Conservation (phyloP, 2,888 invertebrate species). For the Entomobrya proxima region DNA sequence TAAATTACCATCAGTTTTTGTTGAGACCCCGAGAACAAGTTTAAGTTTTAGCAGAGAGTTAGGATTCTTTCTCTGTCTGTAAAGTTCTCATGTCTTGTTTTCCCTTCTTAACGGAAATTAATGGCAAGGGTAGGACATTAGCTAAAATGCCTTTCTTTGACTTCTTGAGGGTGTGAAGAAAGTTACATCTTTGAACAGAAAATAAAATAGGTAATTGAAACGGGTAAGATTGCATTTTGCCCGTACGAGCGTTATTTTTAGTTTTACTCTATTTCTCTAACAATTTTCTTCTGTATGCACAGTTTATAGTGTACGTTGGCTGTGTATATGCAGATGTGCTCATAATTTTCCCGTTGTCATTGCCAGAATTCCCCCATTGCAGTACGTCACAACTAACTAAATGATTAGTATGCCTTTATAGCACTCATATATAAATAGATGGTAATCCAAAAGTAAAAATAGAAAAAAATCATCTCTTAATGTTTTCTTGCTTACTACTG, state of each 20-base stretch:
- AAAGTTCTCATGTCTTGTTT: background rate
- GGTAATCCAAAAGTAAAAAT: conserved; percentile 46
- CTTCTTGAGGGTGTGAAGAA: conserved; percentile 43
- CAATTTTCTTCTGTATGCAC: background rate
- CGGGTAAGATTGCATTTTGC: conserved; percentile 33
- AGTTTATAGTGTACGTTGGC: background rate
- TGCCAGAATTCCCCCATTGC: conserved; percentile 40
- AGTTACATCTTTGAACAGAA: background rate
- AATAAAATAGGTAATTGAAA: conserved; percentile 40
- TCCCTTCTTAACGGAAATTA: conserved; percentile 42
- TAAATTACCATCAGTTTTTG: conserved; percentile 20
- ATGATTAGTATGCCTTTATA: conserved; percentile 44
- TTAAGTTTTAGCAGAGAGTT: no score
- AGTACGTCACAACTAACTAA: conserved; percentile 41
- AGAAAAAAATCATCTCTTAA: conserved; percentile 11
- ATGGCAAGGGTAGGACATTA: conserved; percentile 41
- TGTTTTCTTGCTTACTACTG: conserved; percentile 14
- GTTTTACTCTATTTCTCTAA: background rate
- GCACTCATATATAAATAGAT: conserved; percentile 1
- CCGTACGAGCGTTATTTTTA: background rate
- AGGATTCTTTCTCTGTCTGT: background rate
- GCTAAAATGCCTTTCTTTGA: conserved; percentile 33
- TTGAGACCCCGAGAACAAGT: background rate
- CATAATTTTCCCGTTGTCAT: conserved; percentile 48
- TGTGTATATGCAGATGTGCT: conserved; percentile 55